These are phyloP conservation scores for Tinea trinotella DNA, from an alignment of 2,888 invertebrate species.

Conservation along the genomic window DNA sequence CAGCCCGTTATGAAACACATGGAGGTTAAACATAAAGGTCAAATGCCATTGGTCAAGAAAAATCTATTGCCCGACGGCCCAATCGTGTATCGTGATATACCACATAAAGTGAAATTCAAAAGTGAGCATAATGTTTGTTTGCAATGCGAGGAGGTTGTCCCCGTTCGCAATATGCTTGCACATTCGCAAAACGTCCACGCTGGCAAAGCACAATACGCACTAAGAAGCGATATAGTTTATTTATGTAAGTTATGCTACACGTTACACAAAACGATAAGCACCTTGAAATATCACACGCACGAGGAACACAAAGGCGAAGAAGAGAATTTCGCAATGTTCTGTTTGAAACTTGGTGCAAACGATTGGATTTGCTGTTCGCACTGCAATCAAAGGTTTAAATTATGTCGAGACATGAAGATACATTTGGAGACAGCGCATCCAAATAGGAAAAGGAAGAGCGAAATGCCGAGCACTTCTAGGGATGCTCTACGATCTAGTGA, in stretches of 20 bases:
- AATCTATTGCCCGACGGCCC: slow-evolving; percentile 29
- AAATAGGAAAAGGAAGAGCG: slow-evolving; percentile 24
- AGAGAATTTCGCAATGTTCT: slow-evolving; percentile 37
- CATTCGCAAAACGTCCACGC: no score
- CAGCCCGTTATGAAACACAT: neutral
- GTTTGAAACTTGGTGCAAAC: slow-evolving; percentile 24
- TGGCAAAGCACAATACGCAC: slow-evolving; percentile 35
- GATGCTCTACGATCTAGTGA: no score
- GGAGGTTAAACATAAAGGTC: neutral
- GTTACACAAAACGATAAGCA: slow-evolving; percentile 36
- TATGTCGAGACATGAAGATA: slow-evolving; percentile 31
- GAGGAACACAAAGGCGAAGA: slow-evolving; percentile 30
- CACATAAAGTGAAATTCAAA: no score
- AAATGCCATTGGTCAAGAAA: slow-evolving; percentile 18
- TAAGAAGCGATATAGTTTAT: slow-evolving; percentile 47
- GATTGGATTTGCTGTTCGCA: slow-evolving; percentile 31
- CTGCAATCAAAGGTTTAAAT: slow-evolving; percentile 35
- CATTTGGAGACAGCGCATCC: slow-evolving; percentile 22
- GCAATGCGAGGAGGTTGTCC: slow-evolving; percentile 38
- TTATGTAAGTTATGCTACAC: slow-evolving; percentile 57
- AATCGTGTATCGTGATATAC: no score
- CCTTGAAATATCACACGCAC: slow-evolving; percentile 41
- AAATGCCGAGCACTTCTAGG: slow-evolving; percentile 21
- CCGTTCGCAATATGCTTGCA: slow-evolving; percentile 28
- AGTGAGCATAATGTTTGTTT: no score